Evolutionary conservation across 2,888 invertebrate species (phyloP).

Genomic region (Meganola albula): DNA sequence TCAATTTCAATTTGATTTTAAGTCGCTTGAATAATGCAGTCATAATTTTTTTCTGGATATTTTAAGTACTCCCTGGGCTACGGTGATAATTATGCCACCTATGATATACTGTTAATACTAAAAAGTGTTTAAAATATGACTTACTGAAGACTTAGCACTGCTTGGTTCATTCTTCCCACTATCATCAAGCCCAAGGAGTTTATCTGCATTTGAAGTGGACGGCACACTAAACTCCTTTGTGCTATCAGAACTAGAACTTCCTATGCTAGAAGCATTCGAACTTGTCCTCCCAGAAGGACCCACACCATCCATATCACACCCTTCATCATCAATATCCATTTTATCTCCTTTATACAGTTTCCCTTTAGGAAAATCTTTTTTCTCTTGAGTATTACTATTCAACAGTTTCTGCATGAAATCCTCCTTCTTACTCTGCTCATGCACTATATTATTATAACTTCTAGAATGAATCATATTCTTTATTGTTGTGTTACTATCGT

Average conservation of each 20-base stretch:
- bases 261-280: constrained; percentile 62
- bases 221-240: constrained; percentile 59
- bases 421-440: constrained; percentile 43
- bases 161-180: constrained; percentile 42
- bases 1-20: too few relatives aligned
- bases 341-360: constrained; percentile 62
- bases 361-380: constrained; percentile 64
- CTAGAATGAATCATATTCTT: constrained; percentile 58
- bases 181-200: constrained; percentile 55
- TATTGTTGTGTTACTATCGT: constrained; percentile 57
- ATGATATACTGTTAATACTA: too few relatives aligned
- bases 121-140: constrained; percentile 17
- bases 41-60: too few relatives aligned
- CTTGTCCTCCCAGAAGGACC: constrained; percentile 55
- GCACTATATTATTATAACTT: constrained; percentile 37
- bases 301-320: constrained; percentile 39
- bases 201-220: constrained; percentile 67
- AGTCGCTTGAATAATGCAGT: too few relatives aligned
- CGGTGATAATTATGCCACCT: too few relatives aligned
- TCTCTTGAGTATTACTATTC: constrained; percentile 54
- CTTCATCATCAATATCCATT: constrained; percentile 41
- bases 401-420: constrained; percentile 69
- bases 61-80: too few relatives aligned
- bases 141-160: constrained; percentile 49
- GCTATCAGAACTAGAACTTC: constrained; percentile 56